A percentile compares a stretch with the other conserved stretches of the same genome.
Conservation (phyloP, 2,113 vertebrate species). For the Oreamnos americanus region DNA sequence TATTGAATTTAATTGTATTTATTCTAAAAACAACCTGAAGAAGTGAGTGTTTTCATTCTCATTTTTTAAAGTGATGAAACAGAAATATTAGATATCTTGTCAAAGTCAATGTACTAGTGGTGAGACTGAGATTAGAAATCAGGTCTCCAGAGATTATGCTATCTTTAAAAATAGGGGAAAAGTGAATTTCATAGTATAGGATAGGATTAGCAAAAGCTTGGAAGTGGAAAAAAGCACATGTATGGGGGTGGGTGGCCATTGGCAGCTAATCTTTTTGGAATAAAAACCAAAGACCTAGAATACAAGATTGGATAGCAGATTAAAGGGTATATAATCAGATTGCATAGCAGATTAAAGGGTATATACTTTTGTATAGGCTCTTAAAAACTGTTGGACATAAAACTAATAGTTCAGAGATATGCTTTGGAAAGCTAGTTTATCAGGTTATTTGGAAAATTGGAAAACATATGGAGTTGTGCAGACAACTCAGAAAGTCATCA, state of each 20-base stretch:
- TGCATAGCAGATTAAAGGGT: neutral
- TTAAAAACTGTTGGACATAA: neutral
- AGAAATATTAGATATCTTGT: neutral
- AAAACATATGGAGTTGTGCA: neutral
- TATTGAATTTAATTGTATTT: neutral
- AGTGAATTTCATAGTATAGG: neutral
- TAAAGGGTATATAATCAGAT: neutral
- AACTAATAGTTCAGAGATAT: neutral
- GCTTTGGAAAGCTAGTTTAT: neutral
- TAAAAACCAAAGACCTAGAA: neutral
- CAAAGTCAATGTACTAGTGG: neutral
- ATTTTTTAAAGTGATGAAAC: neutral
- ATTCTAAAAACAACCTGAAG: neutral
- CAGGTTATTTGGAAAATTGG: neutral
- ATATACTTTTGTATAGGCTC: neutral
- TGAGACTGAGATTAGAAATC: neutral
- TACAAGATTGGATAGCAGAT: neutral
- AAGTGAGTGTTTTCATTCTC: neutral
- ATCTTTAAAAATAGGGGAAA: neutral
- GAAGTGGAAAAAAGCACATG: neutral
- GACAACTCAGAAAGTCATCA: neutral
- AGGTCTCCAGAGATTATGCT: neutral
- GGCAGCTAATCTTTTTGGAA: neutral
- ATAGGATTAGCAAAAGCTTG: neutral
- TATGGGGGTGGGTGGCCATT: rapidly evolving